Percentiles rank a stretch among this genome's conserved stretches.
phyloP scores from a whole-genome alignment of 1,140 invertebrate genomes.

The Lutraria rhynchaena region DNA sequence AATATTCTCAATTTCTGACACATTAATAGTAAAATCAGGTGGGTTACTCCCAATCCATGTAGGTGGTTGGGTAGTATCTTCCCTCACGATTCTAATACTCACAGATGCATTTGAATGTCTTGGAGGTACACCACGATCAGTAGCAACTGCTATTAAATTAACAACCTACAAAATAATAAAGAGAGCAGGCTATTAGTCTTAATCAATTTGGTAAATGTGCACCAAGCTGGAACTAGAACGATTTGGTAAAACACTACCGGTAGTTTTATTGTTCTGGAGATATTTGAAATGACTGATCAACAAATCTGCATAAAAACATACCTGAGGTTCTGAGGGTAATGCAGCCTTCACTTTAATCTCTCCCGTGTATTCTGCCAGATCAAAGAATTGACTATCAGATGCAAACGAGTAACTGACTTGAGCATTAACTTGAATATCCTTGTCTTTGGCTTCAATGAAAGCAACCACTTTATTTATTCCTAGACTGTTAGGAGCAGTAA shows the following conservation, averaged over 20 bases:
- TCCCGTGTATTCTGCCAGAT: slow-evolving; percentile 33
- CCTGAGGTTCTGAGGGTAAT: too few species aligned
- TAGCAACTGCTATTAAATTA: not conserved
- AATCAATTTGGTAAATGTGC: too few species aligned
- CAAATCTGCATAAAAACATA: too few species aligned
- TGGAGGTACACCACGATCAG: not conserved
- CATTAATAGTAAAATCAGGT: not conserved
- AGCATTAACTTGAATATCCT: slow-evolving; percentile 56
- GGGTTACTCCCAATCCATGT: not conserved
- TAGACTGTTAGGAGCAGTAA: slow-evolving; percentile 92
- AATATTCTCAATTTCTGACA: not conserved
- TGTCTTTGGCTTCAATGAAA: slow-evolving; percentile 94
- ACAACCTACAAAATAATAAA: not conserved
- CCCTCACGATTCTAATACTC: not conserved
- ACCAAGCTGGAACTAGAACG: too few species aligned
- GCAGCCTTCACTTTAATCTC: slow-evolving; percentile 85
- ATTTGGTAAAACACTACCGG: too few species aligned
- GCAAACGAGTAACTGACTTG: slow-evolving; percentile 50
- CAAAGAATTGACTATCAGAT: slow-evolving; percentile 37
- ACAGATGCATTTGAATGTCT: not conserved
- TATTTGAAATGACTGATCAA: too few species aligned
- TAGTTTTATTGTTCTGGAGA: too few species aligned
- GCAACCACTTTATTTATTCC: slow-evolving; percentile 90
- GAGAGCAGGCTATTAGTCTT: too few species aligned
- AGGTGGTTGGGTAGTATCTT: not conserved